Conservation (phyloP, 2,888 invertebrate species). For the Julus scandinavius region DNA sequence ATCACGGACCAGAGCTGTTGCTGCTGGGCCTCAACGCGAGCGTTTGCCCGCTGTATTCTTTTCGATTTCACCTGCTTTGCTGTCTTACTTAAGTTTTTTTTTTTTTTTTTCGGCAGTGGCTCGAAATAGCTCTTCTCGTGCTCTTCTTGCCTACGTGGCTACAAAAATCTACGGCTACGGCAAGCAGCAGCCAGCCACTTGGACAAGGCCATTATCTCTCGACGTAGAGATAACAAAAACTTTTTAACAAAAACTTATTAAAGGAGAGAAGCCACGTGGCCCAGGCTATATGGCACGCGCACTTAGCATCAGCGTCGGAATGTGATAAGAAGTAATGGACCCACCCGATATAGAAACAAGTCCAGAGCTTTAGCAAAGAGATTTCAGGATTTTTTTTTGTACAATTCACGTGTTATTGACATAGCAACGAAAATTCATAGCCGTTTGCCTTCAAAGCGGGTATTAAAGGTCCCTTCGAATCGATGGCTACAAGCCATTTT, state of each 20-base stretch:
- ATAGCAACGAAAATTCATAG: too few species aligned
- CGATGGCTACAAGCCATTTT: too few species aligned
- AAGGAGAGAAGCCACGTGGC: conserved; percentile 40
- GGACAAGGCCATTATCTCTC: conserved; percentile 45
- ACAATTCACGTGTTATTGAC: too few species aligned
- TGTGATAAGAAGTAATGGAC: neutral
- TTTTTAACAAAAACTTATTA: conserved; percentile 7
- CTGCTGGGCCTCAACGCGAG: neutral
- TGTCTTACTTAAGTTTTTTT: neutral
- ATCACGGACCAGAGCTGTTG: neutral
- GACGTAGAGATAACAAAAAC: neutral
- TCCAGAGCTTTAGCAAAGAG: too few species aligned
- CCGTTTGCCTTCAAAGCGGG: too few species aligned
- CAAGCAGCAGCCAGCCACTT: conserved; percentile 6
- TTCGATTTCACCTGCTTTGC: conserved; percentile 4
- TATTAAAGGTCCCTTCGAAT: too few species aligned
- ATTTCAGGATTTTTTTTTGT: too few species aligned
- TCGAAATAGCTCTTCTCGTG: neutral
- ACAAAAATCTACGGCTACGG: neutral
- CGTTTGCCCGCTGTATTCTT: neutral
- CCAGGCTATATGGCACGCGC: neutral
- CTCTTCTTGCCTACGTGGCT: conserved; percentile 15
- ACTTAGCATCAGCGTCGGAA: neutral
- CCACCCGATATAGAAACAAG: too few species aligned
- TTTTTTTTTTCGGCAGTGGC: neutral